phyloP scores from a whole-genome alignment of 2,888 invertebrate genomes.

The Machimus rusticus region DNA sequence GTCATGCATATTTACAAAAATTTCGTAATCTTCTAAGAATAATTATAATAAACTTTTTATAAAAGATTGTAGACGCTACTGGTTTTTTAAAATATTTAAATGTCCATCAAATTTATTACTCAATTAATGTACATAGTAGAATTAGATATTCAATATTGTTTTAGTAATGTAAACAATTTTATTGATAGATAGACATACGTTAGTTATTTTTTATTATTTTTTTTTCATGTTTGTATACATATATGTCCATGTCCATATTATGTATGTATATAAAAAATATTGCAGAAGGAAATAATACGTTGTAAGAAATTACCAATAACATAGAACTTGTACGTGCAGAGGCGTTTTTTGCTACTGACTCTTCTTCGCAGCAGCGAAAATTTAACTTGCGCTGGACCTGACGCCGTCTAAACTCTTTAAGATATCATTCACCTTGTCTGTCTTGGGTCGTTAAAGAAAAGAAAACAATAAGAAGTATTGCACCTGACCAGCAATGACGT shows the following conservation, averaged over 20 bases:
- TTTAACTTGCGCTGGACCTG: background rate
- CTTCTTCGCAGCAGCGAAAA: background rate
- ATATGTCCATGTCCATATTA: background rate
- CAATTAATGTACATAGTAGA: background rate
- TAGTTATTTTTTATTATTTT: background rate
- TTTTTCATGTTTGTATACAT: background rate
- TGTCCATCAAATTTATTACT: background rate
- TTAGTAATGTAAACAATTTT: background rate
- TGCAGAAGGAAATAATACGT: background rate
- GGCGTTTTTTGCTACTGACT: background rate
- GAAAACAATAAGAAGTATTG: background rate
- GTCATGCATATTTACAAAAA: too few relatives aligned
- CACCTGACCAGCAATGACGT: background rate
- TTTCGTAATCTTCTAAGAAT: too few relatives aligned
- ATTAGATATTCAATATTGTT: background rate
- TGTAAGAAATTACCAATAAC: background rate
- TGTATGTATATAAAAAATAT: background rate
- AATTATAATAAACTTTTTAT: too few relatives aligned
- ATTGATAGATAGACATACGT: background rate
- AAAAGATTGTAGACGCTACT: too few relatives aligned
- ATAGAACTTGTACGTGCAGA: background rate
- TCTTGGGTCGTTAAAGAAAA: background rate
- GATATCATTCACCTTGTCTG: background rate
- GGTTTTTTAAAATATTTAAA: too few relatives aligned
- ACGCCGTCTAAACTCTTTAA: background rate